phyloP scores from a whole-genome alignment of 2,797 vertebrate species.

The Sebastes alutus region DNA sequence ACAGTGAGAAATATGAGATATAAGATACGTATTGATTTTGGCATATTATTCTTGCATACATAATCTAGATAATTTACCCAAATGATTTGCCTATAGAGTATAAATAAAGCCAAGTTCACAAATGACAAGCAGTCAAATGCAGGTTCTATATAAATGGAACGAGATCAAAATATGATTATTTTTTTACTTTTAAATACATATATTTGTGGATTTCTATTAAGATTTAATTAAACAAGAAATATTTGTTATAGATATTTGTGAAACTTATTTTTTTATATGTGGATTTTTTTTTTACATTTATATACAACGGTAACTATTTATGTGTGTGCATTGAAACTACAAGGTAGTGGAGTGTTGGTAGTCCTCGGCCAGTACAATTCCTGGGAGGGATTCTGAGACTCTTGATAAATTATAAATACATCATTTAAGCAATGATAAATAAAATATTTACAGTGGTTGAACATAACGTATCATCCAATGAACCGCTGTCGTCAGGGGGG shows the following conservation, averaged over 20 bases:
- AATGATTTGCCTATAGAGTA: background rate
- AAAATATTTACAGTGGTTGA: background rate
- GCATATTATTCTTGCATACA: background rate
- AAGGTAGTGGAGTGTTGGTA: background rate
- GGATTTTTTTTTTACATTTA: too few relatives aligned
- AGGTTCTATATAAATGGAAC: too few relatives aligned
- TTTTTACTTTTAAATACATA: too few relatives aligned
- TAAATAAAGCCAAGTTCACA: too few relatives aligned
- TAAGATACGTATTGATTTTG: background rate
- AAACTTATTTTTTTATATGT: too few relatives aligned
- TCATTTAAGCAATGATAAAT: background rate
- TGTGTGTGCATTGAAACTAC: too few relatives aligned
- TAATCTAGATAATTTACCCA: background rate
- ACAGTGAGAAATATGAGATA: background rate
- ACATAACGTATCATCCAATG: background rate
- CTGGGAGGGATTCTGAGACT: background rate
- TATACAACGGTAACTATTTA: accelerated
- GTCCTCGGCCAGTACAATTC: background rate
- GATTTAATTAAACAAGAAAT: accelerated
- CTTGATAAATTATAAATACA: background rate
- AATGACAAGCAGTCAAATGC: too few relatives aligned
- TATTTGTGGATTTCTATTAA: too few relatives aligned
- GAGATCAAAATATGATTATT: accelerated
- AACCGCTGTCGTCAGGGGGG: background rate
- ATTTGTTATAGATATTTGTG: too few relatives aligned